A percentile compares a stretch with the other conserved stretches of the same genome.
Conservation (phyloP, 2,888 invertebrate genomes). For the Drosophila helvetica region DNA sequence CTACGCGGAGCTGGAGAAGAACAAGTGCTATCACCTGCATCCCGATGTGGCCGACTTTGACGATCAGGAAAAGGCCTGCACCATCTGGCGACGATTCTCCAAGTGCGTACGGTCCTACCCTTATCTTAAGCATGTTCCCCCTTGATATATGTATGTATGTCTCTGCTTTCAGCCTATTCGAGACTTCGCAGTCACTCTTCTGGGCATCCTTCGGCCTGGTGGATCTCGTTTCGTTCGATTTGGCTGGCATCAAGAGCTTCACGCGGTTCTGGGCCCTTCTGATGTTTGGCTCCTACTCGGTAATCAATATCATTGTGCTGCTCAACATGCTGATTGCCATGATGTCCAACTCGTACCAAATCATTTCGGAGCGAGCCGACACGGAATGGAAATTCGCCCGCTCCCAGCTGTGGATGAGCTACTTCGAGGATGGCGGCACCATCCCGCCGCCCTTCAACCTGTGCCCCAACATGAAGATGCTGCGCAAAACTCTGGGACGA, state of each 20-base stretch:
- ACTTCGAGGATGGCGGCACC: constrained; percentile 96
- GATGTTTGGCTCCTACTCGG: constrained; percentile 99
- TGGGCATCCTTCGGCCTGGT: constrained; percentile 99
- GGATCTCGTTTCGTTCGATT: constrained; percentile 96
- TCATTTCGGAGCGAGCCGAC: constrained; percentile 97
- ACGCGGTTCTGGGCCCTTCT: constrained; percentile 98
- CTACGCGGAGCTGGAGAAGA: constrained; percentile 94
- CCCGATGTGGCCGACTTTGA: constrained; percentile 92
- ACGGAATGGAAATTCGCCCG: constrained; percentile 99
- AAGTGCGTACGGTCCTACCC: constrained; percentile 86
- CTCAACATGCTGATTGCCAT: constrained; percentile 99
- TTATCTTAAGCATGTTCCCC: neutral
- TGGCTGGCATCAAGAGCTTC: constrained; percentile 97
- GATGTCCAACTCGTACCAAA: constrained; percentile 99
- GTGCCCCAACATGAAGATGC: constrained; percentile 92
- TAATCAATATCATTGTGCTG: constrained; percentile 97
- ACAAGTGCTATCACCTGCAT: constrained; percentile 91
- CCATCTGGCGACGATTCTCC: constrained; percentile 94
- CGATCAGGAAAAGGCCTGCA: constrained; percentile 91
- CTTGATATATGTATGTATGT: too few species aligned
- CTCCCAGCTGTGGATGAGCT: constrained; percentile 98
- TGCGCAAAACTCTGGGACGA: constrained; percentile 85
- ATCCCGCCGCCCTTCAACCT: constrained; percentile 98
- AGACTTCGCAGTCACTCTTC: constrained; percentile 98
- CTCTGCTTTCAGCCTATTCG: constrained; percentile 90